These are phyloP conservation scores for Heterotilapia buettikoferi DNA, from an alignment of 2,113 vertebrate genomes.

Conservation along the genomic window DNA sequence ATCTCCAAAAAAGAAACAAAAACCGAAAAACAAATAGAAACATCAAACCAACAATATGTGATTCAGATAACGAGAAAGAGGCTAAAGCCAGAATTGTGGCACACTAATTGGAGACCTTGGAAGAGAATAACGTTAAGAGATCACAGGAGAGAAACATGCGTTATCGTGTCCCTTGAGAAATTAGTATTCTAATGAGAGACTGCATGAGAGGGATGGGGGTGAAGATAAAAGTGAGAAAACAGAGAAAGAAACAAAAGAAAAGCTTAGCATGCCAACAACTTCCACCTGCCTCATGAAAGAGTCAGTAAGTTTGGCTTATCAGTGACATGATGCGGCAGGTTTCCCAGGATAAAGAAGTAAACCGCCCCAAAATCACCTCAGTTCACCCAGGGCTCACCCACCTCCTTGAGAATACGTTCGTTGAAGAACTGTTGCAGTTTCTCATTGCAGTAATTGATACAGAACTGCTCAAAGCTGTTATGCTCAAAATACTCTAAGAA, in stretches of 20 bases:
- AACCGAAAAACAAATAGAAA: background rate
- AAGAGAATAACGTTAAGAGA: constrained; percentile 36
- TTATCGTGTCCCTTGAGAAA: constrained; percentile 46
- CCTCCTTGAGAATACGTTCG: constrained; percentile 98
- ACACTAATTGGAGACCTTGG: constrained; percentile 41
- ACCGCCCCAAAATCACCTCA: background rate
- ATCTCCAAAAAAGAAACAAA: background rate
- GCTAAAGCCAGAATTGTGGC: background rate
- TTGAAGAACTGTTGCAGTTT: constrained; percentile 99
- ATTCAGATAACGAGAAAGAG: constrained; percentile 6
- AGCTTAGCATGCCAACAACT: background rate
- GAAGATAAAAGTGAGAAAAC: background rate
- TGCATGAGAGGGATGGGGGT: background rate
- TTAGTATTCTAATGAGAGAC: constrained; percentile 50
- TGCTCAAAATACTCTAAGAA: constrained; percentile 94
- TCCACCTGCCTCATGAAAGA: background rate
- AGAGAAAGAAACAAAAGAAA: background rate
- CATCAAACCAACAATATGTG: background rate
- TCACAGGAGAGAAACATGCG: constrained; percentile 42
- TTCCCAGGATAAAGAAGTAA: constrained; percentile 8
- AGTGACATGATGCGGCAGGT: background rate
- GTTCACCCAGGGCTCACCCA: constrained; percentile 52
- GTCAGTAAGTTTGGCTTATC: background rate
- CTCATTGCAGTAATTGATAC: constrained; percentile 99
- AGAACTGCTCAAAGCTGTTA: constrained; percentile 99